Percentiles rank a stretch among this genome's conserved stretches.
These are phyloP conservation scores for Thalassaphorura encarpata DNA, from an alignment of 1,140 invertebrate genomes.

Conservation along the genomic window DNA sequence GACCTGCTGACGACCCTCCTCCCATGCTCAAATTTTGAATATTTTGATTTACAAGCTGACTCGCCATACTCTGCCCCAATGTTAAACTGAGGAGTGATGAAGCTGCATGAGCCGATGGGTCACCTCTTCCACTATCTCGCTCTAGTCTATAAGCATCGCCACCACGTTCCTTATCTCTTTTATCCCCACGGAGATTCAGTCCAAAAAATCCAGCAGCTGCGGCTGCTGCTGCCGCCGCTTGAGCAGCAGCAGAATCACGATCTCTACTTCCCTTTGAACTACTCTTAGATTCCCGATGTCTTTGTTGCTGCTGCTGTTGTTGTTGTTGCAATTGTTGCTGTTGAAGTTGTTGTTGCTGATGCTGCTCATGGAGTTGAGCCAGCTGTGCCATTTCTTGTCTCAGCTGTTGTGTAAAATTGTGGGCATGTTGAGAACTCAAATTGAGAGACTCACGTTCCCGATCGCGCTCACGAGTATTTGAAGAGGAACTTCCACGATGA, in stretches of 20 bases:
- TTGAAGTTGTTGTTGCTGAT: constrained; percentile 17
- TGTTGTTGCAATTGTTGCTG: constrained; percentile 22
- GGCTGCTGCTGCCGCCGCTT: constrained; percentile 22
- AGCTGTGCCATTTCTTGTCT: constrained; percentile 22
- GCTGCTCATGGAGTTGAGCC: constrained; percentile 15
- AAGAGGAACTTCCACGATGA: not conserved
- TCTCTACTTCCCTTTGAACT: constrained; percentile 8
- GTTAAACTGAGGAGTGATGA: not conserved
- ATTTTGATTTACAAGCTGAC: constrained; percentile 3
- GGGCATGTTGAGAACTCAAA: constrained; percentile 1
- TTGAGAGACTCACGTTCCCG: not conserved
- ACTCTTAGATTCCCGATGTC: constrained; percentile 11
- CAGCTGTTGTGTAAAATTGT: constrained; percentile 23
- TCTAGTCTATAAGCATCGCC: constrained; percentile 2
- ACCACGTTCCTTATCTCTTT: constrained; percentile 8
- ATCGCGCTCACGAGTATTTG: not conserved
- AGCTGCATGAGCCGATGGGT: not conserved
- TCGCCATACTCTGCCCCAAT: constrained; percentile 5
- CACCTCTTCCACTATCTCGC: not conserved
- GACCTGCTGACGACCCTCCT: not conserved
- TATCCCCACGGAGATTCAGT: constrained; percentile 15
- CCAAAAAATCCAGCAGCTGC: too few relatives aligned
- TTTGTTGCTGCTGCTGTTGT: constrained; percentile 21
- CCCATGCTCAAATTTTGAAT: constrained; percentile 8
- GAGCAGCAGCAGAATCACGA: constrained; percentile 19